These are phyloP conservation scores for Phrynosoma platyrhinos DNA, from an alignment of 2,113 vertebrate genomes.

Conservation along the genomic window DNA sequence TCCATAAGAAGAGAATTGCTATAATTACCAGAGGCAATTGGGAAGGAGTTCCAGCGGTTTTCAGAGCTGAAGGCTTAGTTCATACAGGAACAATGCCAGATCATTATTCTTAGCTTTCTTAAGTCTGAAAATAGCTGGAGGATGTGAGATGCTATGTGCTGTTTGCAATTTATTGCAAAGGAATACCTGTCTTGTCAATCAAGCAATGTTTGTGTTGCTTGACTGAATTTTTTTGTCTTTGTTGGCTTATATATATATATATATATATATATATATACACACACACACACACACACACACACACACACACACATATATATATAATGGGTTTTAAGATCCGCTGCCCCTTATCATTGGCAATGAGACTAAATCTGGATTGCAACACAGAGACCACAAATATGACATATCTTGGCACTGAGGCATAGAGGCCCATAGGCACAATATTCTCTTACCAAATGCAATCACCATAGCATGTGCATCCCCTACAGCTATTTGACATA, in stretches of 20 bases:
- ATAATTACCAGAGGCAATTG: constrained; percentile 38
- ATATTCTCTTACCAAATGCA: constrained; percentile 70
- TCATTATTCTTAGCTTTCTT: constrained; percentile 63
- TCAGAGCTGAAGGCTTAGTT: constrained; percentile 38
- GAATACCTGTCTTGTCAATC: constrained; percentile 70
- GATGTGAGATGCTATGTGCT: constrained; percentile 57
- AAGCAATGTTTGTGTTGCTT: constrained; percentile 43
- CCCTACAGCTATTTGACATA: constrained; percentile 68
- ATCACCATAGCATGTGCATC: constrained; percentile 67
- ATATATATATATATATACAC: too few species aligned
- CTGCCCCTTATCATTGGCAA: constrained; percentile 51
- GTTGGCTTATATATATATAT: constrained; percentile 41
- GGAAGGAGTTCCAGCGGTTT: constrained; percentile 39
- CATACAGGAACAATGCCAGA: constrained; percentile 64
- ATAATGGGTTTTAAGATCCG: constrained; percentile 56
- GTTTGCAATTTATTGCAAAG: constrained; percentile 58
- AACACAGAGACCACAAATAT: constrained; percentile 65
- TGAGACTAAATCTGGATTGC: constrained; percentile 62
- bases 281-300: too few species aligned
- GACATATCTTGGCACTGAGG: constrained; percentile 66
- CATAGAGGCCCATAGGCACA: constrained; percentile 58
- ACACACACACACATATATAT: too few species aligned
- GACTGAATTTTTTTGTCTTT: constrained; percentile 61
- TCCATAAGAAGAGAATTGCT: not conserved
- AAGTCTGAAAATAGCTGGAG: constrained; percentile 58